A percentile compares a stretch with the other conserved stretches of the same genome.
These are phyloP conservation scores for Nephila pilipes DNA, from an alignment of 1,140 invertebrate genomes.

Conservation along the genomic window DNA sequence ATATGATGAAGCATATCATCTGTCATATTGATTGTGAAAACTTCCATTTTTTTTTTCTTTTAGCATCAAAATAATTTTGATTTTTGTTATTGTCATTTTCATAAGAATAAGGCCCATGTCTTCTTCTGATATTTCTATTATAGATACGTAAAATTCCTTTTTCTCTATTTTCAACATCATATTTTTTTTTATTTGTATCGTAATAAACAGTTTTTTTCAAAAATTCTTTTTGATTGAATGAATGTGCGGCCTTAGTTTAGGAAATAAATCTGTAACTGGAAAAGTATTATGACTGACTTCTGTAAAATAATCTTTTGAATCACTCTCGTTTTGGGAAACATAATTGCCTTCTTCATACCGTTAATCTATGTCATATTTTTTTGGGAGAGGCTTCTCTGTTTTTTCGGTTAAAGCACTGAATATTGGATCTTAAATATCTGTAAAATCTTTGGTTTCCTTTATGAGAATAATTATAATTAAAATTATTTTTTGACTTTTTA, in stretches of 20 bases:
- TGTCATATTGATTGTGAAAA: slow-evolving; percentile 3
- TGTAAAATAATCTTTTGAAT: not conserved
- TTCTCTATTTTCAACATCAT: not conserved
- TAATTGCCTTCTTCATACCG: not conserved
- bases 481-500: not conserved
- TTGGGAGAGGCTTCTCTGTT: not conserved
- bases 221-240: not conserved
- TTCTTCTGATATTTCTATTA: not conserved
- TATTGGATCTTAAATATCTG: not conserved
- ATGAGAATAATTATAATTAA: not conserved
- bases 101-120: not conserved
- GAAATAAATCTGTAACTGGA: not conserved
- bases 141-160: not conserved
- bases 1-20: not conserved
- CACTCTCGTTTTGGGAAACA: not conserved
- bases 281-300: not conserved
- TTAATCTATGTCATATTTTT: not conserved
- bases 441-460: not conserved
- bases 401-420: not conserved
- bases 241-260: not conserved
- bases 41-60: not conserved
- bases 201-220: not conserved
- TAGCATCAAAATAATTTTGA: not conserved
- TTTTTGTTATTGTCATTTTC: not conserved
- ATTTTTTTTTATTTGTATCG: not conserved